Evolutionary conservation across 2,113 vertebrate genomes (phyloP).

Genomic region (Chinchilla lanigera): DNA sequence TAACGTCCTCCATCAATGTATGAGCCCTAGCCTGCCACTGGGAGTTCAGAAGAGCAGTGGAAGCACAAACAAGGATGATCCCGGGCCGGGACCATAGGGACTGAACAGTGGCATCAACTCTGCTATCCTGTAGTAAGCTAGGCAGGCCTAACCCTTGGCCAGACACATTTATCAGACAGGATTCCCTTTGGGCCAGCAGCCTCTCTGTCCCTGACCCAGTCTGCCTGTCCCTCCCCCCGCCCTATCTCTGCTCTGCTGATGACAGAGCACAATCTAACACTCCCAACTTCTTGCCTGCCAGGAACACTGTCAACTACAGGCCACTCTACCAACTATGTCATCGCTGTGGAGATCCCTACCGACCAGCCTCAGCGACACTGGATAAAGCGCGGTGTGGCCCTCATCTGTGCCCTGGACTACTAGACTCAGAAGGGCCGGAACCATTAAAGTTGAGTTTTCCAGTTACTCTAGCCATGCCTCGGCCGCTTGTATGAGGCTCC

Average conservation of each 20-base stretch:
- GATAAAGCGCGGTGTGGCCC: constrained; percentile 94
- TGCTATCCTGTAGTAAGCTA: not conserved
- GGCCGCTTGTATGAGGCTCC: not conserved
- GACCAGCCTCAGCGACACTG: constrained; percentile 89
- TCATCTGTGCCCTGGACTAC: constrained; percentile 95
- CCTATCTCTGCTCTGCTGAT: not conserved
- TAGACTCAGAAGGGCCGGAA: constrained; percentile 73
- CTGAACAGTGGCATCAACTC: not conserved
- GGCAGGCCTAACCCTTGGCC: not conserved
- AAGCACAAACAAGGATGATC: not conserved
- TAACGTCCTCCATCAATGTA: not conserved
- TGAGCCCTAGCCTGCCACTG: not conserved
- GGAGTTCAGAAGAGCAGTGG: not conserved
- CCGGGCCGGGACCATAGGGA: not conserved
- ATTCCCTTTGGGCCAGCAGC: not conserved
- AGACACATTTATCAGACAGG: not conserved
- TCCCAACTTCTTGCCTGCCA: constrained; percentile 73
- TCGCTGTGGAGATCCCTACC: constrained; percentile 93
- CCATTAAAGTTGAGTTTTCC: constrained; percentile 63
- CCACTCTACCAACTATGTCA: constrained; percentile 94
- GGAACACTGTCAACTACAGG: constrained; percentile 93
- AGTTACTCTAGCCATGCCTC: not conserved
- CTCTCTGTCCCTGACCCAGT: not conserved
- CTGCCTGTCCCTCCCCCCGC: not conserved
- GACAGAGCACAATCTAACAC: not conserved